Conservation (phyloP, 2,888 invertebrate genomes). For the Zygogramma bicolorata region DNA sequence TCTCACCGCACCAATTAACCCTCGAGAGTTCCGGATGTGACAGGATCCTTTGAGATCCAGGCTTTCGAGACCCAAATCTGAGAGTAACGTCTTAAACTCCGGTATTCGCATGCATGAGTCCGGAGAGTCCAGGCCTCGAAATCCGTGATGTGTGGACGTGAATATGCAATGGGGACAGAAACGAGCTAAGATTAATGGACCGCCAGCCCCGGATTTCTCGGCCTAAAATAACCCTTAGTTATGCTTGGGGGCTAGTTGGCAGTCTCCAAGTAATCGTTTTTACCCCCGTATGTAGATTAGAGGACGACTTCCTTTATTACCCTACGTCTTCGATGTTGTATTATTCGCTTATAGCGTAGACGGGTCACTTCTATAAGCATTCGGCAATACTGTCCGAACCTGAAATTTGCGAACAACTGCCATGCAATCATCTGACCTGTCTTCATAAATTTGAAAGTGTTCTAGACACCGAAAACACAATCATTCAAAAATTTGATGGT, state of each 20-base stretch:
- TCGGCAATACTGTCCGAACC: slow-evolving; percentile 25
- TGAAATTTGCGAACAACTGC: neutral
- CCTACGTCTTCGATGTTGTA: slow-evolving; percentile 41
- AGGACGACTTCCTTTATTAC: slow-evolving; percentile 48
- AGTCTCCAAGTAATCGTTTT: slow-evolving; percentile 51
- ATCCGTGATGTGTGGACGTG: slow-evolving; percentile 68
- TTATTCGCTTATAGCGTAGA: slow-evolving; percentile 40
- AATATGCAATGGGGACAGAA: slow-evolving; percentile 67
- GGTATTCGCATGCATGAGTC: slow-evolving; percentile 62
- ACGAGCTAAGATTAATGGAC: slow-evolving; percentile 67
- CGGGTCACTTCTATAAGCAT: slow-evolving; percentile 32
- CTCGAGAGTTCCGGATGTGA: slow-evolving; percentile 53
- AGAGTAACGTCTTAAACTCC: slow-evolving; percentile 57
- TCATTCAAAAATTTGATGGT: too few relatives aligned
- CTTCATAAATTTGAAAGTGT: too few relatives aligned
- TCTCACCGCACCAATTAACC: slow-evolving; percentile 54
- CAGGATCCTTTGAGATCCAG: slow-evolving; percentile 47
- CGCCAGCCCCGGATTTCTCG: slow-evolving; percentile 56
- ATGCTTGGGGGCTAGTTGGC: slow-evolving; percentile 59
- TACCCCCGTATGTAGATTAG: slow-evolving; percentile 58
- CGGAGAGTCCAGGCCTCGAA: slow-evolving; percentile 53
- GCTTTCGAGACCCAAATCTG: slow-evolving; percentile 53
- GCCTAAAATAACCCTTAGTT: slow-evolving; percentile 65
- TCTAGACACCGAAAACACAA: too few relatives aligned
- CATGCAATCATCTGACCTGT: neutral